phyloP scores from a whole-genome alignment of 2,888 invertebrate genomes.

The Drosophila siamana region DNA sequence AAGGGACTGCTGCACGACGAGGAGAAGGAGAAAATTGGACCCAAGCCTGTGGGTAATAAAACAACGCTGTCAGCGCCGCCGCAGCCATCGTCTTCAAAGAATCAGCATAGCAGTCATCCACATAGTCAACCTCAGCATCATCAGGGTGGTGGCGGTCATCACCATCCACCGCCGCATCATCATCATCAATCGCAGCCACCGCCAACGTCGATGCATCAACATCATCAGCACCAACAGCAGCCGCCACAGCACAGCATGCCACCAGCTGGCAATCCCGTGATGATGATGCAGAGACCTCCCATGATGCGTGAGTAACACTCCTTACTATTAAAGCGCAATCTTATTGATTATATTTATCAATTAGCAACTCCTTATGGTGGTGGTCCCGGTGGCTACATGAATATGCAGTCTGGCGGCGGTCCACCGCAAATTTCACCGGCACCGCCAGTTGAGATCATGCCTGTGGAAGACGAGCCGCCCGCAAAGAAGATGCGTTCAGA shows the following conservation, averaged over 20 bases:
- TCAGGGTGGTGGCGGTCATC: conserved; percentile 64
- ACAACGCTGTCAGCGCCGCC: conserved; percentile 83
- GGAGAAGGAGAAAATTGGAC: conserved; percentile 98
- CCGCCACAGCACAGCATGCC: conserved; percentile 70
- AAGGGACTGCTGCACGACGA: conserved; percentile 97
- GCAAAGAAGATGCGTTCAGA: conserved; percentile 96
- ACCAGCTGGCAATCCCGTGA: conserved; percentile 83
- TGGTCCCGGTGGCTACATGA: conserved; percentile 85
- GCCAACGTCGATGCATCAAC: conserved; percentile 41
- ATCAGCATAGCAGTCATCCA: conserved; percentile 47
- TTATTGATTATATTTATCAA: background rate
- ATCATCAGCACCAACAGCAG: conserved; percentile 50
- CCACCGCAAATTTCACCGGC: conserved; percentile 83
- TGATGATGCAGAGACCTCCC: conserved; percentile 86
- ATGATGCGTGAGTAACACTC: conserved; percentile 84
- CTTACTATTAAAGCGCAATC: background rate
- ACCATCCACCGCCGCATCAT: conserved; percentile 70
- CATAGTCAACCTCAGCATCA: conserved; percentile 65
- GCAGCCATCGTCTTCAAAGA: conserved; percentile 73
- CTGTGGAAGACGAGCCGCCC: conserved; percentile 93
- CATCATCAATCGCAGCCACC: conserved; percentile 31
- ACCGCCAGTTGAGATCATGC: conserved; percentile 87
- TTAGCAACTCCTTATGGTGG: conserved; percentile 85
- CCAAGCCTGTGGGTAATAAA: conserved; percentile 89
- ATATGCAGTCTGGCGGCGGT: conserved; percentile 80